A percentile compares a stretch with the other conserved stretches of the same genome.
phyloP scores from a whole-genome alignment of 2,888 invertebrate genomes.

The Thymelicus lineola region DNA sequence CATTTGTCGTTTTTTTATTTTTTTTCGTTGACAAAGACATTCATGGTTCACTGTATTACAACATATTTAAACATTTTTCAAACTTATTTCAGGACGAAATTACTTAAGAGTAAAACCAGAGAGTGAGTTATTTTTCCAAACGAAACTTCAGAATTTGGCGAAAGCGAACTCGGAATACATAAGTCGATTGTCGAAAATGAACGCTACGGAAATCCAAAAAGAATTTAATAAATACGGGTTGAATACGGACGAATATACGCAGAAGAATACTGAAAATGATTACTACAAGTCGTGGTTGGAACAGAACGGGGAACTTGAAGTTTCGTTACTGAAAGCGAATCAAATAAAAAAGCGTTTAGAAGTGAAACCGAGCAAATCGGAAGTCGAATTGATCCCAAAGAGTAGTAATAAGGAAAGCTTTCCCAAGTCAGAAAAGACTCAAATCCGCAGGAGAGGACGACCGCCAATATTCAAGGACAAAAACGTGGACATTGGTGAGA shows the following conservation, averaged over 20 bases:
- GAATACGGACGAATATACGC: slow-evolving; percentile 59
- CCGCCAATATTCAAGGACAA: slow-evolving; percentile 79
- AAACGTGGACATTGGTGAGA: slow-evolving; percentile 76
- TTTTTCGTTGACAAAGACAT: slow-evolving; percentile 53
- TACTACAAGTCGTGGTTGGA: slow-evolving; percentile 80
- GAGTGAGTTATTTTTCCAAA: slow-evolving; percentile 75
- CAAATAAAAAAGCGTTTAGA: slow-evolving; percentile 64
- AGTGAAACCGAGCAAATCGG: slow-evolving; percentile 62
- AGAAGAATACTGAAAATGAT: slow-evolving; percentile 69
- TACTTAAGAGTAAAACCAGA: slow-evolving; percentile 76
- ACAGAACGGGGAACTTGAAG: slow-evolving; percentile 79
- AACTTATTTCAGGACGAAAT: slow-evolving; percentile 59
- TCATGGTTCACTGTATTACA: slow-evolving; percentile 72
- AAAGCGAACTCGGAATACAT: slow-evolving; percentile 73
- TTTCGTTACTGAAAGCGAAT: slow-evolving; percentile 71
- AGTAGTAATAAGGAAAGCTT: slow-evolving; percentile 56
- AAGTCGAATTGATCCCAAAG: slow-evolving; percentile 76
- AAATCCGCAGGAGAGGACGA: slow-evolving; percentile 65
- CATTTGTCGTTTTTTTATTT: slow-evolving; percentile 55
- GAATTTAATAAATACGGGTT: slow-evolving; percentile 78
- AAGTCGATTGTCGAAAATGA: slow-evolving; percentile 72
- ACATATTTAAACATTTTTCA: slow-evolving; percentile 31
- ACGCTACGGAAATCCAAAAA: slow-evolving; percentile 67
- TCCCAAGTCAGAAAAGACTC: slow-evolving; percentile 64
- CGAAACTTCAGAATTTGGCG: slow-evolving; percentile 68